Percentiles rank a stretch among this genome's conserved stretches.
Evolutionary conservation across 2,113 vertebrate species (phyloP).

Genomic region (Pygoscelis antarcticus): DNA sequence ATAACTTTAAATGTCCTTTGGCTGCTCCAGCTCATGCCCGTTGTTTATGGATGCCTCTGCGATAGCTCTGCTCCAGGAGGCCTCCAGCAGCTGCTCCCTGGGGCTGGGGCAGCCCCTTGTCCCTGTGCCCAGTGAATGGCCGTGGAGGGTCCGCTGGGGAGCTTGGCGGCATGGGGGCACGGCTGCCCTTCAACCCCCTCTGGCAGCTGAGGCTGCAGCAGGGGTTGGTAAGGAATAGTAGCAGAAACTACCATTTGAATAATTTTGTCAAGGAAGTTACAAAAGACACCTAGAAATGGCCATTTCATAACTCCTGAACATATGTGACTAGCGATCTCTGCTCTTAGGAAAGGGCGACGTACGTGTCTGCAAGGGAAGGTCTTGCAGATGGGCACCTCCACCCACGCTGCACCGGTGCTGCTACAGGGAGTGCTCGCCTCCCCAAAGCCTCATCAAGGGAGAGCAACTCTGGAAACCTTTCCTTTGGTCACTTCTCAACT

Average conservation of each 20-base stretch:
- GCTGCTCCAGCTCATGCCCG: rapidly evolving
- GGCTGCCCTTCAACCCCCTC: rapidly evolving
- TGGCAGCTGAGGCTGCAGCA: neutral
- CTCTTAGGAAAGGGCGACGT: too few relatives aligned
- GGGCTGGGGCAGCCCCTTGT: neutral
- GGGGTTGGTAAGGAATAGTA: neutral
- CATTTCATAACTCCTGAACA: rapidly evolving
- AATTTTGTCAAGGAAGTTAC: too few relatives aligned
- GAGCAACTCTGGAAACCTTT: rapidly evolving
- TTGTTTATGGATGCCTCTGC: neutral
- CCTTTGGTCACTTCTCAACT: neutral
- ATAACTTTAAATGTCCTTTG: neutral
- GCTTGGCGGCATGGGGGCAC: rapidly evolving
- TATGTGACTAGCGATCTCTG: rapidly evolving
- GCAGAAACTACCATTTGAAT: neutral
- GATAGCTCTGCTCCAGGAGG: neutral
- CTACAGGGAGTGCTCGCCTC: rapidly evolving
- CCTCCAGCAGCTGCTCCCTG: neutral
- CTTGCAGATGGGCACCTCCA: neutral
- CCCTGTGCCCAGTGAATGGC: rapidly evolving
- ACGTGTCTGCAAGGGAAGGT: neutral
- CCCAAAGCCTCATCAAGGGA: rapidly evolving
- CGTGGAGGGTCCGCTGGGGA: neutral
- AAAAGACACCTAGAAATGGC: too few relatives aligned
- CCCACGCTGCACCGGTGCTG: too few relatives aligned